Base-by-base conservation (phyloP, 2,797 vertebrate genomes). In the Mormyrops boulengeri region DNA sequence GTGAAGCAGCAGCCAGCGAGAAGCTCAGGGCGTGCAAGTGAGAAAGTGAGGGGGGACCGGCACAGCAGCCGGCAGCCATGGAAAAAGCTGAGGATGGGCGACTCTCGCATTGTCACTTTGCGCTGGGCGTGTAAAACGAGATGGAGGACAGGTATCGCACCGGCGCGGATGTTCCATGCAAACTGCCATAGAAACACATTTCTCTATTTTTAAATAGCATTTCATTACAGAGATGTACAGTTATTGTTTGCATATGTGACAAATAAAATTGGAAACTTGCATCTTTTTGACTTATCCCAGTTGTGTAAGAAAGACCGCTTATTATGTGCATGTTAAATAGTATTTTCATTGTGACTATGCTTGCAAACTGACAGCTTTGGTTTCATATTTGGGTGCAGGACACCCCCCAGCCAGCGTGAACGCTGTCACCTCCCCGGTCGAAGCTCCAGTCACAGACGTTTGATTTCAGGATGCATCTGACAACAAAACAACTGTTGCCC, bases 401-500 rank as follows among this genome's bases (percentile, higher is more conserved):
- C 66, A 2, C n/a, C 57, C 93, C 91, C 94, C 93, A 92, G 91
- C 92, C 7, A 93, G 90, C 88, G 57, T 88, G 47, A 92, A 90
- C 91, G 89, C 91, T 85, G 92, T 92, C 93, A 93, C 91, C 90
- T 90, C 90, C 86, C 88, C 88, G 87, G 86, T 85, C 57, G 91
- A 90, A 90, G 57, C 88, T 89, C 88, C 91, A 90, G 93, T 90
- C 92, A 93, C 92, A 95, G 93, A 41, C 92, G 94, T 91, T 93
- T 91, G 90, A 90, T 73, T 73, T 73, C 30, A 38, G 66, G 66
- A 73, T 17, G 30, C 66, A 73, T 73, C 66, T 73, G 66, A 73
- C 4, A 73, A 38, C 4, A 38, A 38, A 38, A 73, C 4, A 4
- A 14, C 66, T 38, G 30, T 38, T 14, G 2, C 66, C 66, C 30